Percentiles rank a stretch among this genome's conserved stretches.
phyloP scores from a whole-genome alignment of 2,888 invertebrate species.

The Cyrtodaria siliqua region DNA sequence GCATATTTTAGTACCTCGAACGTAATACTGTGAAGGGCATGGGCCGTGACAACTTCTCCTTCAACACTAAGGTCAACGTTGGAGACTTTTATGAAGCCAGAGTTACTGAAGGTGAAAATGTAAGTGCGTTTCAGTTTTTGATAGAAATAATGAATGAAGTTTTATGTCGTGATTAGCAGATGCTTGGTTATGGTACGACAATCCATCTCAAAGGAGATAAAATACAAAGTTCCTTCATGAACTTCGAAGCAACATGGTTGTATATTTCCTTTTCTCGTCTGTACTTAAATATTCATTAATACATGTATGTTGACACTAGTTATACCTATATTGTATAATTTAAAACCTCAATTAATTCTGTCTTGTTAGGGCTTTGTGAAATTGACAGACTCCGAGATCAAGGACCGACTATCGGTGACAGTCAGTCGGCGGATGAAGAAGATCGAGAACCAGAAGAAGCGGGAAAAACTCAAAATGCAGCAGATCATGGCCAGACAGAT shows the following conservation, averaged over 20 bases:
- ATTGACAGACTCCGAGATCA: conserved; percentile 93
- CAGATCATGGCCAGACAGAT: conserved; percentile 81
- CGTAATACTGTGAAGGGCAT: conserved; percentile 90
- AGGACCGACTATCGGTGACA: conserved; percentile 88
- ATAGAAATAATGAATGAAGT: conserved; percentile 5
- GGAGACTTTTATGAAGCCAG: conserved; percentile 95
- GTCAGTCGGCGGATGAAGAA: conserved; percentile 79
- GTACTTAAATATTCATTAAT: too few relatives aligned
- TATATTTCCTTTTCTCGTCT: too few relatives aligned
- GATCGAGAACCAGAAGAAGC: conserved; percentile 74
- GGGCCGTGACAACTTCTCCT: conserved; percentile 95
- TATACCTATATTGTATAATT: too few relatives aligned
- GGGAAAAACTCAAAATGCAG: conserved; percentile 74
- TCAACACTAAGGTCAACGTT: conserved; percentile 94
- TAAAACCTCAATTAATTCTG: too few relatives aligned
- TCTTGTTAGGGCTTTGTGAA: conserved; percentile 86
- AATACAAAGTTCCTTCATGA: too few relatives aligned
- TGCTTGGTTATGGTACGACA: too few relatives aligned
- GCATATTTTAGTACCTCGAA: conserved; percentile 90
- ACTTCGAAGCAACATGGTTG: too few relatives aligned
- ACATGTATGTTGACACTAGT: too few relatives aligned
- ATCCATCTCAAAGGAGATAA: too few relatives aligned
- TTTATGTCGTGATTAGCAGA: too few relatives aligned
- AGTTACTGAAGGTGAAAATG: conserved; percentile 86
- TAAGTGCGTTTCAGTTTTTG: conserved; percentile 83